phyloP scores from a whole-genome alignment of 2,888 invertebrate genomes.

The Hydroisotoma schaefferi region DNA sequence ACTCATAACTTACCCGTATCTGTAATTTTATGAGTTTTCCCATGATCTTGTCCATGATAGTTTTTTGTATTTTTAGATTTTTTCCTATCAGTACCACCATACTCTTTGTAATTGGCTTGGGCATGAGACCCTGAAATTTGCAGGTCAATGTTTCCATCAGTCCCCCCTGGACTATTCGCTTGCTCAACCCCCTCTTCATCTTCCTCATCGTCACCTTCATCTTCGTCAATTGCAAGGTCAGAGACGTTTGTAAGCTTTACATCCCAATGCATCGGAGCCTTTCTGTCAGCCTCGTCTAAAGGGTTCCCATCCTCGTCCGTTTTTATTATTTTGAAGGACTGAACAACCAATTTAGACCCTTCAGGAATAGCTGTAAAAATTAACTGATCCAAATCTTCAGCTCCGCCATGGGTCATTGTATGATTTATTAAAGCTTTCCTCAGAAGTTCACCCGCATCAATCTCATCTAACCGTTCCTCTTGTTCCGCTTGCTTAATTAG shows the following conservation, averaged over 20 bases:
- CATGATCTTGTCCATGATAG: conserved; percentile 41
- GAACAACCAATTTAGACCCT: conserved; percentile 45
- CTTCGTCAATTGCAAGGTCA: conserved; percentile 12
- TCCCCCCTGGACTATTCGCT: conserved; percentile 14
- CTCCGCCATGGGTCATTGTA: conserved; percentile 38
- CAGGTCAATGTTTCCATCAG: conserved; percentile 15
- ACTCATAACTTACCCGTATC: conserved; percentile 38
- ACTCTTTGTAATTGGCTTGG: conserved; percentile 34
- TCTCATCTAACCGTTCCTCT: neutral
- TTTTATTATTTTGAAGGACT: conserved; percentile 44
- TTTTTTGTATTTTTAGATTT: conserved; percentile 36
- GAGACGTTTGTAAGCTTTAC: conserved; percentile 37
- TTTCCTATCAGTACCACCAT: conserved; percentile 22
- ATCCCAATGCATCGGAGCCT: conserved; percentile 37
- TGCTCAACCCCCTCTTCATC: conserved; percentile 21
- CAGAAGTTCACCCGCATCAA: conserved; percentile 28
- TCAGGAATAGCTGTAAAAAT: conserved; percentile 47
- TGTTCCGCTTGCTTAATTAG: neutral
- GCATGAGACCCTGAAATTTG: conserved; percentile 34
- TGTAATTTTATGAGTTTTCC: conserved; percentile 36
- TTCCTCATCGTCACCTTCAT: conserved; percentile 19
- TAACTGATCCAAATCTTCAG: conserved; percentile 46
- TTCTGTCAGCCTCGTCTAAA: conserved; percentile 21
- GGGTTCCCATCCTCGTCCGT: conserved; percentile 48
- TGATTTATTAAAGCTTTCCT: conserved; percentile 42